Evolutionary conservation across 1,140 invertebrate species (phyloP), one percentile per base, ranked within the genome.

Genomic region (Oppia nitens): DNA sequence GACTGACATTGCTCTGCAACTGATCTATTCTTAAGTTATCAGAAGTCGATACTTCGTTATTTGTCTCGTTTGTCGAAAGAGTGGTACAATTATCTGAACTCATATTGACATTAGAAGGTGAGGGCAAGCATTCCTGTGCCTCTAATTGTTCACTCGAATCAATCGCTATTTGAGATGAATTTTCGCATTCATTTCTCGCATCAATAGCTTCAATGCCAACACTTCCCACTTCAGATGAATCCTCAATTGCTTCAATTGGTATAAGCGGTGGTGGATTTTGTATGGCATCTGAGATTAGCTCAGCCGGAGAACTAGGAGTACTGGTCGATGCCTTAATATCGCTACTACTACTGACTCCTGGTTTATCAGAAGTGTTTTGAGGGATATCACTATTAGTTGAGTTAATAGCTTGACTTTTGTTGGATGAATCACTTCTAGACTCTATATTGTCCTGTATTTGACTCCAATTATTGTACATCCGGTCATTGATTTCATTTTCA

Each of bases 281-380:
- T 14, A 53, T 27, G 17, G 40, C 26, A 52, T 60, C 60, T 1
- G 25, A 23, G 0, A 60, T 23, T 9, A 27, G 29, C 45, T 60
- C 59, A 2, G 27, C 48, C 24, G 59, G 59, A 23, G 53, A 56
- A 47, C 59, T 60, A 17, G 60, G 60, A 21, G 60, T 57, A 48
- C 55, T 57, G 12, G 55, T 60, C 4, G 59, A 24, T 17, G 9
- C 14, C 21, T 51, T 57, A 28, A 17, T 23, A 21, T 59, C 50
- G 47, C 51, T 59, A 1, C 20, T 40, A 45, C 50, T 53, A 24
- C 52, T 55, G 45, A 48, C 45, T 29, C 47, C 27, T 51, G 24
- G 32, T 50, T 47, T 9, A 21, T 32, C 23, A 45, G 20, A 6
- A 53, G 11, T 47, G 53, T 47, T 59, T 6, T 23, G 2, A 20